These are phyloP conservation scores for Xenus cinereus DNA, from an alignment of 2,113 vertebrate species.

Conservation along the genomic window DNA sequence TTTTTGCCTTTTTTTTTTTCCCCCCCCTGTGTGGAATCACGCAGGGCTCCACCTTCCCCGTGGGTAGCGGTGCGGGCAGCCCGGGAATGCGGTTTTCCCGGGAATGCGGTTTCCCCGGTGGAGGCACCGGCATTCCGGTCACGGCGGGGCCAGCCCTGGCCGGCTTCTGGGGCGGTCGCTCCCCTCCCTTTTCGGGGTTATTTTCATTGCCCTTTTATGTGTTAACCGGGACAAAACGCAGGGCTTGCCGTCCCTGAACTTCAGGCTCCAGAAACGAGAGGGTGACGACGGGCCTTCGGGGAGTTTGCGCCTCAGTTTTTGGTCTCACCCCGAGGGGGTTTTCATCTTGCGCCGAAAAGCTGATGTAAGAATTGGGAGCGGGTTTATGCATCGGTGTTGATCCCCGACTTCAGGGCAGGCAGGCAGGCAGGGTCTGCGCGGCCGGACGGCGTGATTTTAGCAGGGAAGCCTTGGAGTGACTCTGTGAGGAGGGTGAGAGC, in stretches of 20 bases:
- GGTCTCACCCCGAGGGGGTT: neutral
- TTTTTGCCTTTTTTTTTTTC: neutral
- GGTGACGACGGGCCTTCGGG: neutral
- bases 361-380: neutral
- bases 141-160: neutral
- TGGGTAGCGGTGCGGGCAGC: neutral
- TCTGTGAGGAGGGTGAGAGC: neutral
- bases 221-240: neutral
- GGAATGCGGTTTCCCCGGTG: neutral
- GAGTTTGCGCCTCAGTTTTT: neutral
- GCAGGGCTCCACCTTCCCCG: neutral
- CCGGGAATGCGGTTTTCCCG: neutral
- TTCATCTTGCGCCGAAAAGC: neutral
- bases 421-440: neutral
- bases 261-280: neutral
- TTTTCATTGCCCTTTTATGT: fast-evolving
- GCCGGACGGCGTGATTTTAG: neutral
- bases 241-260: neutral
- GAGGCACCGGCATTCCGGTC: neutral
- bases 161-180: neutral
- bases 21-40: fast-evolving
- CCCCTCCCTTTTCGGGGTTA: neutral
- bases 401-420: neutral
- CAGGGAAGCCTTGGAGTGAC: neutral
- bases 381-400: fast-evolving